Evolutionary conservation across 2,888 invertebrate species (phyloP).

Genomic region (Morinoia aosen): DNA sequence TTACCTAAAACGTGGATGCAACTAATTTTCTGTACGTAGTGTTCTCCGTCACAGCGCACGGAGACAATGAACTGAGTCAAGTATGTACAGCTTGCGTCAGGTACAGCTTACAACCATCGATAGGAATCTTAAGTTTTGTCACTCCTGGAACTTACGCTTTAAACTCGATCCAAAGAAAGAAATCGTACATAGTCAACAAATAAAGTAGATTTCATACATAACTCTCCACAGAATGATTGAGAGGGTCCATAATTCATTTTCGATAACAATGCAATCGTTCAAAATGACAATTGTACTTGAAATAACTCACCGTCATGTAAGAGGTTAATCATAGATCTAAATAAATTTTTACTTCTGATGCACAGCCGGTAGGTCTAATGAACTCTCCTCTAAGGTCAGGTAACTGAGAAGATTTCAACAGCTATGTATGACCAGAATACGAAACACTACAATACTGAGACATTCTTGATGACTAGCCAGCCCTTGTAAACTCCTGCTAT

Average conservation of each 20-base stretch:
- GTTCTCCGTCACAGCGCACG: background rate
- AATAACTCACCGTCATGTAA: background rate
- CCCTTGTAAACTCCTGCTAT: background rate
- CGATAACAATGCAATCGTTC: too few species aligned
- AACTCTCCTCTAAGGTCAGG: too few species aligned
- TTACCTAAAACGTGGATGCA: background rate
- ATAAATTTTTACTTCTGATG: background rate
- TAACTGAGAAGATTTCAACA: too few species aligned
- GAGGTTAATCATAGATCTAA: background rate
- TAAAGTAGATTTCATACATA: background rate
- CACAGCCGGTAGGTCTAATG: background rate
- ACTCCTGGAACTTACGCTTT: background rate
- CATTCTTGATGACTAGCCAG: background rate
- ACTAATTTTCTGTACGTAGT: background rate
- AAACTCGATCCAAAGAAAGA: background rate
- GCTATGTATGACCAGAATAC: too few species aligned
- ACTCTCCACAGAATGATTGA: background rate
- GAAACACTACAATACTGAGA: too few species aligned
- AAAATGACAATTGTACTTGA: background rate
- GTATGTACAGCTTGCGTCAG: background rate
- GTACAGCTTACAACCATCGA: background rate
- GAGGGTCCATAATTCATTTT: too few species aligned
- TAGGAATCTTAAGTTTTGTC: background rate
- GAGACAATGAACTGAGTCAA: background rate
- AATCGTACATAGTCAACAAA: background rate